Evolutionary conservation across 1,140 invertebrate species (phyloP).

Genomic region (Coptotermes formosanus): DNA sequence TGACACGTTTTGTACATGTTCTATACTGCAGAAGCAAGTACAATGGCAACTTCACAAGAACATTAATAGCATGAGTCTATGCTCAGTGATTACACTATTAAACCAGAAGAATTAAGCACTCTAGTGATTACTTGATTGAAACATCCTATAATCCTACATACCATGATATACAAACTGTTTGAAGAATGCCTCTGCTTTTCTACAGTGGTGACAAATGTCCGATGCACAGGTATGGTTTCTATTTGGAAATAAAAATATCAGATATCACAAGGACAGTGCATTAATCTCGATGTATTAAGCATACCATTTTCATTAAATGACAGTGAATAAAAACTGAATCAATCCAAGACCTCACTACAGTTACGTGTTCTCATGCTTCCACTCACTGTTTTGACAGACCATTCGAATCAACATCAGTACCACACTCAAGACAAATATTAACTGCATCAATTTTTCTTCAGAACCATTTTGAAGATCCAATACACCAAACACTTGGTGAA

Average conservation of each 20-base stretch:
- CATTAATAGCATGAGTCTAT: neutral
- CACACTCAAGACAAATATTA: neutral
- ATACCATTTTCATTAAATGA: neutral
- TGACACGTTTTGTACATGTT: neutral
- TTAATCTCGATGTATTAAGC: neutral
- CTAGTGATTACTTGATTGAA: neutral
- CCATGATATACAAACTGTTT: neutral
- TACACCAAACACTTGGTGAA: slow-evolving; percentile 12
- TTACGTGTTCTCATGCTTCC: neutral
- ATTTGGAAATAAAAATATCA: neutral
- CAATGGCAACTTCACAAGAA: slow-evolving; percentile 9
- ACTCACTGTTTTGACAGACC: neutral
- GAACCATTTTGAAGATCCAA: neutral
- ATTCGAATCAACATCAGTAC: neutral
- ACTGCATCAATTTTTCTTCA: neutral
- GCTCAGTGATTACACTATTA: neutral
- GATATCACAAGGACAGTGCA: neutral
- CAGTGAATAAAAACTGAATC: neutral
- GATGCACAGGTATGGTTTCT: neutral
- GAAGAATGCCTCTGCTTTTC: neutral
- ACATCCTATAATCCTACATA: neutral
- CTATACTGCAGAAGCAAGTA: slow-evolving; percentile 6
- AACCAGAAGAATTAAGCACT: neutral
- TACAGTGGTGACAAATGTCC: neutral
- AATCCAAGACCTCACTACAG: neutral